Base-by-base conservation (phyloP, 1,140 invertebrate species). In the Papilio aristodemus region DNA sequence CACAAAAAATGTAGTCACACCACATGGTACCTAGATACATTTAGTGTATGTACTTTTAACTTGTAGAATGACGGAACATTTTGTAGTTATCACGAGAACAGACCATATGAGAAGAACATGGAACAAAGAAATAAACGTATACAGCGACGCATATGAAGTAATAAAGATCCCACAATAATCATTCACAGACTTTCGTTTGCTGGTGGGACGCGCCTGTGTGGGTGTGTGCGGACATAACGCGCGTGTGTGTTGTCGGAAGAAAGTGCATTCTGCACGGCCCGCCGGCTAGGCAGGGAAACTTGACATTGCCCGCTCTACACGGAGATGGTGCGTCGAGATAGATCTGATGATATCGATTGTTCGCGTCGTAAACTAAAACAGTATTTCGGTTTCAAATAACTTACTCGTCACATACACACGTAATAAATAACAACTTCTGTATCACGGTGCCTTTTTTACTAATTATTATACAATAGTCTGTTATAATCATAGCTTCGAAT, bases 251-350 rank as follows among this genome's bases (percentile, higher is more conserved):
- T 36, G 66, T 59, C 81, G 84, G 83, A 87, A 89, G 87, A 89
- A 89, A 89, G 87, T 86, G 87, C 85, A 89, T 86, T 89, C 85
- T 86, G 78, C 68, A 68, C 73, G 72, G 75, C 77, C 80, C 79
- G 78, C 63, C 76, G 83, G 75, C 77, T 79, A 75, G 77, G 70
- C 81, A 84, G 81, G 84, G 84, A 87, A 89, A 86, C 85, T 83
- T 82, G 79, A 87, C 81, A 87, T 86, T 89, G 78, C n/a, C 38
- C 11, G 71, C 11, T 63, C 63, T 57, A 76, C 71, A 71, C 39
- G 11, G 27, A 58, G 27, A 22, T 22, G 36, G 19, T 27, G 13
- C 32, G 36, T 57, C 36, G 13, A 50, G 69, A 73, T 74, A 11
- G 17, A 54, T 83, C 76, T 71, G 6, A 57, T 74, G 78, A 80